Conservation (phyloP, 2,888 invertebrate species). For the Diarsia brunnea region DNA sequence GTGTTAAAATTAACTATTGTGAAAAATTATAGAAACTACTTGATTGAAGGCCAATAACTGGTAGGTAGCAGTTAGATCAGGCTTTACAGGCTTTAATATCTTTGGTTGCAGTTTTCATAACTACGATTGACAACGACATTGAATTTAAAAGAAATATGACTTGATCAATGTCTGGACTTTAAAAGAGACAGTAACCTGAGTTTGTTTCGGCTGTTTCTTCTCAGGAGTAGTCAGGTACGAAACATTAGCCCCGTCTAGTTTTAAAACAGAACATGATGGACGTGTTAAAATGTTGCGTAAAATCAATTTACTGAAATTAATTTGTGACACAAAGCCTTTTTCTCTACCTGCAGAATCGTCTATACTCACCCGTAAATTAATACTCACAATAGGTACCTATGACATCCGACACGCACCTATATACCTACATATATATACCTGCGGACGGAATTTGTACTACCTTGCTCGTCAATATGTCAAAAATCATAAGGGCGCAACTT, state of each 20-base stretch:
- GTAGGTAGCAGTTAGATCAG: background rate
- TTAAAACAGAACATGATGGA: too few species aligned
- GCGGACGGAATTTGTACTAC: background rate
- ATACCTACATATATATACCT: background rate
- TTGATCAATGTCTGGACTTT: too few species aligned
- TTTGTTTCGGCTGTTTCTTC: too few species aligned
- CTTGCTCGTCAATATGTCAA: conserved; percentile 1
- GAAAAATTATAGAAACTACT: conserved; percentile 37
- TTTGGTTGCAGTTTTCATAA: background rate
- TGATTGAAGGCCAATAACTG: conserved; percentile 26
- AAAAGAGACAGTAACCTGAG: too few species aligned
- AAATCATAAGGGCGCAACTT: background rate
- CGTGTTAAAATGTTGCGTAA: too few species aligned
- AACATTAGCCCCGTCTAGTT: too few species aligned
- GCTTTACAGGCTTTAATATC: background rate
- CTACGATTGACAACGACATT: background rate
- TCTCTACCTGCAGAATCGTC: conserved; percentile 1
- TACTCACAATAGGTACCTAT: background rate
- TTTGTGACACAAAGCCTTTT: background rate
- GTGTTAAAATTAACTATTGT: conserved; percentile 19
- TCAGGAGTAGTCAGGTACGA: too few species aligned
- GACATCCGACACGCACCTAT: background rate
- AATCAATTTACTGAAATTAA: too few species aligned
- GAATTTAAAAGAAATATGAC: background rate
- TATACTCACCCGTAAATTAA: background rate